Evolutionary conservation across 1,140 invertebrate genomes (phyloP), one percentile per base, ranked within the genome.

Genomic region (Whitmania pigra): DNA sequence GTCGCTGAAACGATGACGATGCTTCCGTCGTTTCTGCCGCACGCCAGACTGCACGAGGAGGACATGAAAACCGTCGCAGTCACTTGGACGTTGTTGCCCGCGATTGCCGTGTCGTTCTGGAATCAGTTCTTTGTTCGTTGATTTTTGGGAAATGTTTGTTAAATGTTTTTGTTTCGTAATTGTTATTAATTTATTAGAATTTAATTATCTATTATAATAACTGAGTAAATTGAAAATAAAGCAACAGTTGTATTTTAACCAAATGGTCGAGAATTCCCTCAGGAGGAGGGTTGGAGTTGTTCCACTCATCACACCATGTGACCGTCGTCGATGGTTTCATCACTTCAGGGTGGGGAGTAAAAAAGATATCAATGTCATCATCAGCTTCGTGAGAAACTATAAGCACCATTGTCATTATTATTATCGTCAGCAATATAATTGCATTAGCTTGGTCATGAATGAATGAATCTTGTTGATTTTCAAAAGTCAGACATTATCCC

Each of bases 1-100:
- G 92, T 94, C 0, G 93, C 95, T 31, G 94, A 92, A 11, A 96
- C 89, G 71, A 99, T 95, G n/a, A 97, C 88, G 74, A 99, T 97
- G 66, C 90, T 90, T 20, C 96, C 96, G 82, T 99, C 94, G 79
- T 94, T 90, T 49, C 94, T 85, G 4, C 96, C 96, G 75, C 95
- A 90, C 6, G 97, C 93, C 53, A 99, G 80, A 31, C 92, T 88
- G 78, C 93, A 94, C 79, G 97, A 93, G 43, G 90, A 88, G 11
- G 94, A 88, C 29, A 98, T 84, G 82, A 94, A 98, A 73, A 98
- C 78, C 13, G 79, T 80, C 0, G 81, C 74, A 17, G 81, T 81
- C 54, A 81, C 78, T 22, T 73, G 53, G n/a, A 73, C 22, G 11
- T n/a, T n/a, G 25, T 49, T 18, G 15, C 27, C 67, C 15, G 43